Percentiles rank a stretch among this genome's conserved stretches.
Conservation (phyloP, 2,113 vertebrate genomes). For the Ctenomys sociabilis region DNA sequence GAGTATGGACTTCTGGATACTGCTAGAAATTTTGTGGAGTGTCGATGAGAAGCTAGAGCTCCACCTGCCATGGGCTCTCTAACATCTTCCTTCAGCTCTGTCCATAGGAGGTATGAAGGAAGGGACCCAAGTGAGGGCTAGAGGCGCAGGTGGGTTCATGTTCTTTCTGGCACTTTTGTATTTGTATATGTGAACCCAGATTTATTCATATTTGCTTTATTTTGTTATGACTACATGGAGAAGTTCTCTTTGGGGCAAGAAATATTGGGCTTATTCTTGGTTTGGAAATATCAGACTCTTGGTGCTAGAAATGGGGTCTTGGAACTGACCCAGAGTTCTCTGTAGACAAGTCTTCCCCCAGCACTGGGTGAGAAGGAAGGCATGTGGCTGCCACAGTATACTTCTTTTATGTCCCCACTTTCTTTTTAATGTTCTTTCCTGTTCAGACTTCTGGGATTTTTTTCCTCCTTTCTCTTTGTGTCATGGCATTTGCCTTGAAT, state of each 20-base stretch:
- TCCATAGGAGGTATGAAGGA: background rate
- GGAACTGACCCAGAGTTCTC: background rate
- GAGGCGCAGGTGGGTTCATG: fast-evolving
- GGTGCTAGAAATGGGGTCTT: background rate
- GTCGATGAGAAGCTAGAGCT: background rate
- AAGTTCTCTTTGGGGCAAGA: slow-evolving; percentile 23
- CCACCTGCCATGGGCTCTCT: background rate
- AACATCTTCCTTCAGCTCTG: background rate
- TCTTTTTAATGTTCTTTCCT: slow-evolving; percentile 70
- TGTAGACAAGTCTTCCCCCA: background rate
- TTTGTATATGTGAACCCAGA: background rate
- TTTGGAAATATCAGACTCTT: slow-evolving; percentile 37
- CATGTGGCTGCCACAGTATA: background rate
- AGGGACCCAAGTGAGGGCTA: background rate
- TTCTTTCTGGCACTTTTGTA: background rate
- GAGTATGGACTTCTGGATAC: background rate
- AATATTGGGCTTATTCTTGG: slow-evolving; percentile 1
- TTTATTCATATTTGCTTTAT: slow-evolving; percentile 1
- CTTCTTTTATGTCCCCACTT: slow-evolving; percentile 53
- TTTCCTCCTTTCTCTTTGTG: slow-evolving; percentile 59
- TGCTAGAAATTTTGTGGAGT: background rate
- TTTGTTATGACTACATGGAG: background rate
- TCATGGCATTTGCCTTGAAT: slow-evolving; percentile 68
- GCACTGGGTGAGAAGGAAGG: background rate
- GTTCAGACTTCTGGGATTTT: slow-evolving; percentile 53